Evolutionary conservation across 2,797 vertebrate species (phyloP).

Genomic region (Hippoglossus hippoglossus): DNA sequence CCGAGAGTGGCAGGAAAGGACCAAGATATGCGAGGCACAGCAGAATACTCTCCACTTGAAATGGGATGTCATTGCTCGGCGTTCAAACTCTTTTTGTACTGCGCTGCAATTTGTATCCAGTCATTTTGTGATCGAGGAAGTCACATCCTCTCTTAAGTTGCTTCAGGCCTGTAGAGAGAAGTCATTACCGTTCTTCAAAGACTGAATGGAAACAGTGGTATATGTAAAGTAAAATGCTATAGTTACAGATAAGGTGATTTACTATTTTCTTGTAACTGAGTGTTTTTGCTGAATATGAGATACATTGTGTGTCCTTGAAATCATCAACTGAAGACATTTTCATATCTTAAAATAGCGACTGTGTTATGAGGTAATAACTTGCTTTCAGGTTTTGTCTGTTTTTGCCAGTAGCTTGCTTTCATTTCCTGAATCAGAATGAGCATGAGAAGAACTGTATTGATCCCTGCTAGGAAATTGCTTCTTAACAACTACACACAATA

Average conservation of each 20-base stretch:
- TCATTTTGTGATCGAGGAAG: constrained; percentile 44
- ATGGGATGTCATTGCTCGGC: constrained; percentile 39
- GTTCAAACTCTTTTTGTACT: constrained; percentile 43
- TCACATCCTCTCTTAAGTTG: constrained; percentile 49
- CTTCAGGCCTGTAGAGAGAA: constrained; percentile 47
- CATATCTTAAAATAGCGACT: constrained; percentile 26
- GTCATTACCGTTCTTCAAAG: constrained; percentile 53
- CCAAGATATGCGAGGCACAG: constrained; percentile 34
- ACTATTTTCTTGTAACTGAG: constrained; percentile 18
- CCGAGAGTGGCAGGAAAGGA: constrained; percentile 18
- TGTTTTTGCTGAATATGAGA: constrained; percentile 23
- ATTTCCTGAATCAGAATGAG: constrained; percentile 21
- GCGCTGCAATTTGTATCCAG: constrained; percentile 36
- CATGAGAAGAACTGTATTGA: constrained; percentile 7
- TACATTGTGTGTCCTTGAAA: constrained; percentile 18
- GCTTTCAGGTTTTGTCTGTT: neutral
- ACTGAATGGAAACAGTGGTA: constrained; percentile 24
- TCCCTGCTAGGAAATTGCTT: neutral
- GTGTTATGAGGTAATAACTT: constrained; percentile 27
- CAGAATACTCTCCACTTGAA: constrained; percentile 41
- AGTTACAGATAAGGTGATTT: constrained; percentile 37
- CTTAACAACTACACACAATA: constrained; percentile 2
- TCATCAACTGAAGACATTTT: constrained; percentile 40
- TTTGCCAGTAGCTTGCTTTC: constrained; percentile 27
- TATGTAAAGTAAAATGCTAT: constrained; percentile 35